phyloP scores from a whole-genome alignment of 2,888 invertebrate genomes.

The Drosophila paranaensis region DNA sequence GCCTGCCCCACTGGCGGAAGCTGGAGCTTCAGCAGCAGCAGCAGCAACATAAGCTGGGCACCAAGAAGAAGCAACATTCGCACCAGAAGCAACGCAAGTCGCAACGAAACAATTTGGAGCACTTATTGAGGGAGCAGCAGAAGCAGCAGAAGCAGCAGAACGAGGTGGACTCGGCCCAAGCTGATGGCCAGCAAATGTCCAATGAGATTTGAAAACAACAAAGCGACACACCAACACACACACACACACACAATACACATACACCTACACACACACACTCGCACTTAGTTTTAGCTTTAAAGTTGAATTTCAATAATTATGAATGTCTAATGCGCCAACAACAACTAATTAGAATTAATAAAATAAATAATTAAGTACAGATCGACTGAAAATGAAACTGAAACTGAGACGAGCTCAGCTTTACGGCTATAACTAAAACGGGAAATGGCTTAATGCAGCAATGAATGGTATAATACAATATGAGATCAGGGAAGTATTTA shows the following conservation, averaged over 20 bases:
- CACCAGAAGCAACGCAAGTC: conserved; percentile 24
- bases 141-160: conserved; percentile 28
- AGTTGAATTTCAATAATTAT: conserved; percentile 28
- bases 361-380: conserved; percentile 42
- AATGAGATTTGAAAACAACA: conserved; percentile 55
- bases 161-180: conserved; percentile 12
- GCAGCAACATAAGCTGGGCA: conserved; percentile 6
- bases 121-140: conserved; percentile 35
- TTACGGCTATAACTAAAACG: not conserved
- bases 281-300: conserved; percentile 36
- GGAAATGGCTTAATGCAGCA: not conserved
- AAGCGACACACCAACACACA: not conserved
- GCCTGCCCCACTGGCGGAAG: conserved; percentile 62
- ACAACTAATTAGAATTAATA: conserved; percentile 25
- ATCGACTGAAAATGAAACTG: conserved; percentile 34
- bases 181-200: conserved; percentile 38
- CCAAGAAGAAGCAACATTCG: conserved; percentile 29
- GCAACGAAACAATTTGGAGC: conserved; percentile 64
- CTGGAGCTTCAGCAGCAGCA: conserved; percentile 35
- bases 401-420: conserved; percentile 4
- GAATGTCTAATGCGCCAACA: conserved; percentile 2
- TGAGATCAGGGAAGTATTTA: no score
- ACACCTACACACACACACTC: conserved; percentile 13
- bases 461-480: no score
- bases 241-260: not conserved